Evolutionary conservation across 2,797 vertebrate species (phyloP).

Genomic region (Simalia tracyae): DNA sequence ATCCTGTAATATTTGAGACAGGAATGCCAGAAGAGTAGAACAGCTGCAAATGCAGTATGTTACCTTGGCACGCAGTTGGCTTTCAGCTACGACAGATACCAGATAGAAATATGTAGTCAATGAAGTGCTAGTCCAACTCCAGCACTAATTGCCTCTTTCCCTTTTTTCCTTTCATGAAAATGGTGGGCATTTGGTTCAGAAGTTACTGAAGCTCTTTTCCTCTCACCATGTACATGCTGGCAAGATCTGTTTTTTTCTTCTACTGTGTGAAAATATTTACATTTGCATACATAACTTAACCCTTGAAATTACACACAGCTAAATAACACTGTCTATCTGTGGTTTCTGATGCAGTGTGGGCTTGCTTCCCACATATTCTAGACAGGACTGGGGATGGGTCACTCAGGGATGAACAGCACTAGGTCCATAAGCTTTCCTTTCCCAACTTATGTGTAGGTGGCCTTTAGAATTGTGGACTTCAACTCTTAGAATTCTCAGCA

Average conservation of each 20-base stretch:
- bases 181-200: neutral
- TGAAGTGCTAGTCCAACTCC: neutral
- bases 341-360: neutral
- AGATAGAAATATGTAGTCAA: neutral
- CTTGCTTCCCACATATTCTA: neutral
- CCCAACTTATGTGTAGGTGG: neutral
- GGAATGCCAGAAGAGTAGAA: constrained; percentile 16
- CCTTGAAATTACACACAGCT: neutral
- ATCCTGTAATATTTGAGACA: neutral
- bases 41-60: constrained; percentile 6
- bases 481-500: neutral
- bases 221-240: neutral
- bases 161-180: neutral
- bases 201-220: neutral
- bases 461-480: neutral
- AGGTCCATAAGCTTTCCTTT: neutral
- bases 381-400: neutral
- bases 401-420: neutral
- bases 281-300: neutral
- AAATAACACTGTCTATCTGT: neutral
- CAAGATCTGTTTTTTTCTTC: neutral
- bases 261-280: neutral
- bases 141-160: too few relatives aligned
- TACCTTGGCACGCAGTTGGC: neutral
- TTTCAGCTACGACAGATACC: constrained; percentile 3